Evolutionary conservation across 2,113 vertebrate species (phyloP).

Genomic region (Pitta sordida): DNA sequence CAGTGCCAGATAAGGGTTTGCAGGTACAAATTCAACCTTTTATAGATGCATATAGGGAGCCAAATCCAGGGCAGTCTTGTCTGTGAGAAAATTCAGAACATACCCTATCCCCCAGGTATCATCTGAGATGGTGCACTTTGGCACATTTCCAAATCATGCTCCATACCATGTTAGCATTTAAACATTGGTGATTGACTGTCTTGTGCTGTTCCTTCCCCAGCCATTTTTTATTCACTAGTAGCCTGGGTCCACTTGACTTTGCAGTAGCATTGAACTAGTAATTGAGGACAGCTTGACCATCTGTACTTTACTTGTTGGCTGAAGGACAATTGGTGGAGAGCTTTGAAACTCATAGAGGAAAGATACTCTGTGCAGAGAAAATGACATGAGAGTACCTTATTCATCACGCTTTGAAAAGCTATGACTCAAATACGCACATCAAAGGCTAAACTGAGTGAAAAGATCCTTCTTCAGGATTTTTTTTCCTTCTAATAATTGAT

Average conservation of each 20-base stretch:
- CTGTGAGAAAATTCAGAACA: neutral
- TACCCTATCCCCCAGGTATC: neutral
- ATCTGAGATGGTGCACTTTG: neutral
- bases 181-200: neutral
- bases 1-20: neutral
- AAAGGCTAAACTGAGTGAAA: neutral
- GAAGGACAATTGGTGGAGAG: neutral
- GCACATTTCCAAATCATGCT: neutral
- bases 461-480: neutral
- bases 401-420: neutral
- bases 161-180: neutral
- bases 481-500: neutral
- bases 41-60: neutral
- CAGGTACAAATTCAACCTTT: neutral
- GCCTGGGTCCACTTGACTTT: neutral
- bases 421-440: neutral
- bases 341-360: neutral
- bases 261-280: neutral
- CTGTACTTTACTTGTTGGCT: neutral
- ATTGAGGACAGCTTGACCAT: neutral
- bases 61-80: neutral
- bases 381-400: neutral
- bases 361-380: neutral
- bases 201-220: neutral
- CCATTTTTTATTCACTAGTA: neutral